phyloP scores from a whole-genome alignment of 2,888 invertebrate genomes.

The Metopia argyrocephala region DNA sequence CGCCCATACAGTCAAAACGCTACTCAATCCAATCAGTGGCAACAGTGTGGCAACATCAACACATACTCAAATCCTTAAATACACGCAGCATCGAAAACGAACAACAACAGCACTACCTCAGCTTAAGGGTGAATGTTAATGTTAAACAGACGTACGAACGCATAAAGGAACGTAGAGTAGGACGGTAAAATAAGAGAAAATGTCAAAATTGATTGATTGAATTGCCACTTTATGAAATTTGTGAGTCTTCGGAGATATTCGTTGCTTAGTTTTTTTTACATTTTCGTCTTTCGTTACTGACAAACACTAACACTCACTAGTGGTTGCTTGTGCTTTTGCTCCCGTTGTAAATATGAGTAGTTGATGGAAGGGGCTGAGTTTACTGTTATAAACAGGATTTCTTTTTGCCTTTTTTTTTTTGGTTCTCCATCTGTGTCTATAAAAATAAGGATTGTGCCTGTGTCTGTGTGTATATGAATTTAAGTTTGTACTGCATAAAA shows the following conservation, averaged over 20 bases:
- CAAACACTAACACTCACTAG: conserved; percentile 44
- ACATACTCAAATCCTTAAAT: conserved; percentile 55
- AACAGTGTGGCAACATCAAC: conserved; percentile 40
- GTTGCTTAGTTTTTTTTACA: conserved; percentile 17
- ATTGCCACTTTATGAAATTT: conserved; percentile 78
- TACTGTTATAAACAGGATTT: conserved; percentile 58
- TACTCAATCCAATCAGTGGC: conserved; percentile 11
- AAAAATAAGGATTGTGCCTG: background rate
- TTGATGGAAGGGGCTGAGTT: conserved; percentile 59
- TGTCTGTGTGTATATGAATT: conserved; percentile 53
- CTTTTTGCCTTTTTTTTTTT: background rate
- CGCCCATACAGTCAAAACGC: conserved; percentile 38
- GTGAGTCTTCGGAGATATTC: conserved; percentile 76
- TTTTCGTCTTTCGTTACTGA: conserved; percentile 5
- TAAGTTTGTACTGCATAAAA: conserved; percentile 68
- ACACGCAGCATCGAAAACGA: conserved; percentile 11
- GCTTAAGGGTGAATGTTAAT: conserved; percentile 59
- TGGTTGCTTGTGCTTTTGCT: conserved; percentile 49
- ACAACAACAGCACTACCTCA: conserved; percentile 27
- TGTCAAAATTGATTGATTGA: conserved; percentile 78
- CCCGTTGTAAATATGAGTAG: conserved; percentile 37
- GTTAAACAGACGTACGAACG: conserved; percentile 47
- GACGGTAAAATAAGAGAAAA: conserved; percentile 62
- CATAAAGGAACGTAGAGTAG: conserved; percentile 29
- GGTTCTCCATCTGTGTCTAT: background rate